A percentile compares a stretch with the other conserved stretches of the same genome.
phyloP scores from a whole-genome alignment of 1,140 invertebrate genomes.

The Amphibalanus amphitrite region DNA sequence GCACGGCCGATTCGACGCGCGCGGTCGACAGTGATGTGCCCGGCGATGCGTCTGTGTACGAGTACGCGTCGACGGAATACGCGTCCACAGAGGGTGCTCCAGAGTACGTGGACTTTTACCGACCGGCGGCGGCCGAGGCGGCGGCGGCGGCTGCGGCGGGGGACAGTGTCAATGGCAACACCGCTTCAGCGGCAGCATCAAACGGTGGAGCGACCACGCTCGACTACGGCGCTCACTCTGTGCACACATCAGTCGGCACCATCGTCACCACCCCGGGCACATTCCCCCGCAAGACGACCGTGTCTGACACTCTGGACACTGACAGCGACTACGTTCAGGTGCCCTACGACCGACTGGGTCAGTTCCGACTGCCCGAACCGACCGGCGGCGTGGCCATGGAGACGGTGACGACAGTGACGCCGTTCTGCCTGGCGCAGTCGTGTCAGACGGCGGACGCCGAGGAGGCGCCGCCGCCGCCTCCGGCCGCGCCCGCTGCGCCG shows the following conservation, averaged over 20 bases:
- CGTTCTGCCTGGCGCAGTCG: conserved; percentile 14
- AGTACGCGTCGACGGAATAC: not conserved
- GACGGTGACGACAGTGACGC: conserved; percentile 18
- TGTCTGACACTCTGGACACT: conserved; percentile 63
- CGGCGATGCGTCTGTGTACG: not conserved
- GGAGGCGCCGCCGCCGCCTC: conserved; percentile 8
- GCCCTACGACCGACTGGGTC: conserved; percentile 6
- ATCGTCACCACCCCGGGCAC: conserved; percentile 17
- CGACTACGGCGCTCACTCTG: not conserved
- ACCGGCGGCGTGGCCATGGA: conserved; percentile 17
- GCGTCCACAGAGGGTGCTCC: too few species aligned
- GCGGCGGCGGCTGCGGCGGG: too few species aligned
- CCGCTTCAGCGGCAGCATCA: not conserved
- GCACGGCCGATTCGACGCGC: not conserved
- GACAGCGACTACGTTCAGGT: conserved; percentile 60
- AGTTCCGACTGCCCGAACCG: conserved; percentile 7
- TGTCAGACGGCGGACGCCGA: conserved; percentile 5
- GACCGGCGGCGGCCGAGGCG: too few species aligned
- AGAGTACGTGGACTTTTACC: not conserved
- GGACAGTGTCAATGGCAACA: not conserved
- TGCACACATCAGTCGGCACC: not conserved
- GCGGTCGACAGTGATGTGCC: conserved; percentile 5
- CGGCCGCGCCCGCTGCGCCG: conserved; percentile 15
- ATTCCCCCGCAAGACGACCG: conserved; percentile 50
- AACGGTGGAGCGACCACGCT: not conserved